Base-by-base conservation (phyloP, 2,113 vertebrate genomes). In the Spheniscus mendiculus region DNA sequence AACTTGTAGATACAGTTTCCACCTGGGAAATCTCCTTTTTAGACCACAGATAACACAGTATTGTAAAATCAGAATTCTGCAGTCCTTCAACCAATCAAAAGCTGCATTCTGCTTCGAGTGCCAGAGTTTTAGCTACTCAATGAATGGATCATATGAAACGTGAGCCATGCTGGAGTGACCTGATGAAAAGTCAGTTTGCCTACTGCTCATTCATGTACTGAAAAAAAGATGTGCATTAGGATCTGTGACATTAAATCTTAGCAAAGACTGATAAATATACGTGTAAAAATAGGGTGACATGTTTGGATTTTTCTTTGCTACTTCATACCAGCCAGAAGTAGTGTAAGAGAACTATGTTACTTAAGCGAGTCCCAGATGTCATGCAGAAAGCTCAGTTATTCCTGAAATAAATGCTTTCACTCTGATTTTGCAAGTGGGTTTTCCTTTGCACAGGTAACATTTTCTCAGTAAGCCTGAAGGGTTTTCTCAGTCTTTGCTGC, bases 11-110 rank as follows among this genome's bases (percentile, higher is more conserved):
- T 90, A 96, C 83, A 91, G 74, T 96, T 95, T 96, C 96, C 90
- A 87, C 91, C 74, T 80, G 89, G 97, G 91, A 97, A 95, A 90
- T 96, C 65, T 80, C 93, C 63, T 95, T 89, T 96, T 91, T 83
- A 88, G 87, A 96, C 78, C 79, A 94, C 84, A 94, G 81, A 58
- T 83, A 95, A 89, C 91, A 76, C 62, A 83, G 91, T 93, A 87
- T 62, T 79, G 87, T 69, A 95, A 95, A 94, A 95, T 44, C 78
- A 58, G 89, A 96, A 85, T 71, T 93, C 90, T 89, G 83, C 34
- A 72, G 83, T 92, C 80, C 80, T 79, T 95, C 95, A 92, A 69
- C 65, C 67, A 53, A 82, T 65, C 83, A 83, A 49, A 83, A 82
- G 53, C 89, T 65, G 52, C 45, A 34, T 94, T 82, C 93, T 83